phyloP scores from a whole-genome alignment of 2,888 invertebrate species.

The Leptarthrus brevirostris region DNA sequence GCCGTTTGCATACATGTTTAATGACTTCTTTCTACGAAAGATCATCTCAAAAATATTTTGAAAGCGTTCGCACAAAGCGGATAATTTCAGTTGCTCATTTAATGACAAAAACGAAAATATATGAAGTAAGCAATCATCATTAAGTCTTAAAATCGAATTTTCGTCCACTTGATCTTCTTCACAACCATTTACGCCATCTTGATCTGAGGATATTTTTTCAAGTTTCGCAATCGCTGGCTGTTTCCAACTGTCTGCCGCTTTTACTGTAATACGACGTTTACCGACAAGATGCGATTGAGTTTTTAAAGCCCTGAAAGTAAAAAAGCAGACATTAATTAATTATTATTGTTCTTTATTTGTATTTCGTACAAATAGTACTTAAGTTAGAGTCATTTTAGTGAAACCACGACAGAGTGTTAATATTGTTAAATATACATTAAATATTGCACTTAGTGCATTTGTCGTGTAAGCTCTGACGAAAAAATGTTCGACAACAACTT shows the following conservation, averaged over 20 bases:
- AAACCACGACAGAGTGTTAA: too few relatives aligned
- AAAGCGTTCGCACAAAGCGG: conserved; percentile 47
- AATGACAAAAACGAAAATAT: conserved; percentile 51
- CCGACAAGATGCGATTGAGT: neutral
- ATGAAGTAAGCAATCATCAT: conserved; percentile 53
- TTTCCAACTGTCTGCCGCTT: conserved; percentile 52
- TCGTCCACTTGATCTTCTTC: neutral
- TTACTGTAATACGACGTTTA: conserved; percentile 3
- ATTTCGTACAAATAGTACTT: too few relatives aligned
- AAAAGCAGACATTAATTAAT: neutral
- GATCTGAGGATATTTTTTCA: neutral
- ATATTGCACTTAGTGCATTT: too few relatives aligned
- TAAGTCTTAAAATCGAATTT: conserved; percentile 45
- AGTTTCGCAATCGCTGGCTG: conserved; percentile 30
- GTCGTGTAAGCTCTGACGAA: too few relatives aligned
- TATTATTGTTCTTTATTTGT: neutral
- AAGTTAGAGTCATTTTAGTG: too few relatives aligned
- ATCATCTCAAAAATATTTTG: conserved; percentile 44
- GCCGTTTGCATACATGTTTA: conserved; percentile 33
- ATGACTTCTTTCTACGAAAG: conserved; percentile 43
- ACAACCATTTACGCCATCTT: neutral
- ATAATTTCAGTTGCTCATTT: conserved; percentile 47
- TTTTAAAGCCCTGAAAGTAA: conserved; percentile 39
- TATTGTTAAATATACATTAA: too few relatives aligned
- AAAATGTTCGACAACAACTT: too few relatives aligned